Conservation (phyloP, 1,140 invertebrate species). For the Tenebrio molitor region DNA sequence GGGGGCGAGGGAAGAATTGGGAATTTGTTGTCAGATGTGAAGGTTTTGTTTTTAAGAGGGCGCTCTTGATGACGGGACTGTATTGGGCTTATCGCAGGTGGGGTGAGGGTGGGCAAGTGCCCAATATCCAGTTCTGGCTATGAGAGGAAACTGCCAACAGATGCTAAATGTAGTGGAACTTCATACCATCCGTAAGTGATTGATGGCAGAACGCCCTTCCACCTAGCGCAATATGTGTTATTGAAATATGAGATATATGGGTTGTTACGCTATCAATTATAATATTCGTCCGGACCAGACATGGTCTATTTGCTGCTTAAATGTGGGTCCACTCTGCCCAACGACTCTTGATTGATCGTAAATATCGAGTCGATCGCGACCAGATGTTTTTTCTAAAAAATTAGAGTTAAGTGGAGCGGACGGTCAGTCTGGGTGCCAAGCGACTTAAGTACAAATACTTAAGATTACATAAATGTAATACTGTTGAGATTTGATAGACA, state of each 20-base stretch:
- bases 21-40: no score
- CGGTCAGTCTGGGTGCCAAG: no score
- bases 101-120: conserved; percentile 13
- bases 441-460: no score
- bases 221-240: conserved; percentile 66
- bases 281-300: conserved; percentile 47
- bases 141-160: conserved; percentile 61
- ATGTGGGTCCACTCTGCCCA: conserved; percentile 11
- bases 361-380: conserved; percentile 14
- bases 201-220: conserved; percentile 65
- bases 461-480: no score
- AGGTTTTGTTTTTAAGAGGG: no score
- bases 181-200: conserved; percentile 66
- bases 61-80: no score
- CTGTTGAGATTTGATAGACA: no score
- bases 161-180: conserved; percentile 67
- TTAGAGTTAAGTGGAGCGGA: no score
- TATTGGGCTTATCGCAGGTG: conserved; percentile 3
- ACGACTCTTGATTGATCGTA: conserved; percentile 19
- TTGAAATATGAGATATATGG: conserved; percentile 62
- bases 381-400: no score
- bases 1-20: no score
- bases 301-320: conserved; percentile 35
- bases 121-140: conserved; percentile 36
- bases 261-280: conserved; percentile 48